Conservation (phyloP, 2,888 invertebrate genomes). For the Drosophila eohydei region DNA sequence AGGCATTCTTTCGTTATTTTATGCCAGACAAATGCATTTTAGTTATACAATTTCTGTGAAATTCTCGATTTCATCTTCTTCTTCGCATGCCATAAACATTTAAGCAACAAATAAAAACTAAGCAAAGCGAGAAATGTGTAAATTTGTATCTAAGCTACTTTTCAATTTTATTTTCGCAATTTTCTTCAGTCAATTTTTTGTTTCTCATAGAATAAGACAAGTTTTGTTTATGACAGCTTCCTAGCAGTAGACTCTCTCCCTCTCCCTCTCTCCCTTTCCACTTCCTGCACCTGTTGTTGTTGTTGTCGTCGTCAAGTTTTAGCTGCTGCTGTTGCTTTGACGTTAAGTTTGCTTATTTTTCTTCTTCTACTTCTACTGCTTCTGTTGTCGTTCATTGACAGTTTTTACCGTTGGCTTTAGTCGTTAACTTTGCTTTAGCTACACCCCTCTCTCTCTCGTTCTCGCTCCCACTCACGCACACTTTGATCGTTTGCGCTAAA, state of each 20-base stretch:
- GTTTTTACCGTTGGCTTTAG: conserved; percentile 68
- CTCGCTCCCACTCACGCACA: neutral
- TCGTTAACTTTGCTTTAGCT: conserved; percentile 35
- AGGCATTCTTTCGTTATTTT: neutral
- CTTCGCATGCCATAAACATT: neutral
- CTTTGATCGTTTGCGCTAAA: conserved; percentile 33
- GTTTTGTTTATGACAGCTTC: conserved; percentile 69
- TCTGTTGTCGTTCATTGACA: conserved; percentile 61
- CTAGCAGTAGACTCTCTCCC: neutral
- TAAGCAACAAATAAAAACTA: neutral
- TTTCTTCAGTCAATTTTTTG: conserved; percentile 2
- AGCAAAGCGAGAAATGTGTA: neutral
- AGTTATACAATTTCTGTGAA: conserved; percentile 1
- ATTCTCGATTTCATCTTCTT: neutral
- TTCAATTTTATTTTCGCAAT: conserved; percentile 35
- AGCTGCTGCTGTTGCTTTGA: conserved; percentile 57
- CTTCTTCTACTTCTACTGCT: conserved; percentile 38
- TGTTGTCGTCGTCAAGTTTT: conserved; percentile 49
- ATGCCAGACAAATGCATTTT: neutral
- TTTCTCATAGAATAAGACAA: conserved; percentile 17
- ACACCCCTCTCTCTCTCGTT: neutral
- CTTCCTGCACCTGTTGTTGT: conserved; percentile 56
- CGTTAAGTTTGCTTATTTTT: conserved; percentile 55
- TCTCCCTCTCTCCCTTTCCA: neutral
- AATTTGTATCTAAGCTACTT: conserved; percentile 18